phyloP scores from a whole-genome alignment of 2,797 vertebrate genomes.

The Potorous gilbertii region DNA sequence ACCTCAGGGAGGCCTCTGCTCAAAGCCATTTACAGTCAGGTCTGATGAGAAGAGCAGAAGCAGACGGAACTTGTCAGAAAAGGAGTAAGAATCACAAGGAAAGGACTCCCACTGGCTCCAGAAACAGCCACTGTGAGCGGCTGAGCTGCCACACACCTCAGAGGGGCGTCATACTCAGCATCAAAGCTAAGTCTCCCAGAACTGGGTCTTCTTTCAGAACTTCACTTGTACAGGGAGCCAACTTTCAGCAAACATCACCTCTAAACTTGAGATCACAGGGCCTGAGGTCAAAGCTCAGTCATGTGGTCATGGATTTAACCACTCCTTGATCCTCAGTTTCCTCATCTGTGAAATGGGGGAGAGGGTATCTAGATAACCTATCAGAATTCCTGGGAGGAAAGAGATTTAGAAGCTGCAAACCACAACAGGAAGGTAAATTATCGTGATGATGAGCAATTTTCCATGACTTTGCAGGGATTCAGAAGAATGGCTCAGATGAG shows the following conservation, averaged over 20 bases:
- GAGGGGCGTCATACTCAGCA: background rate
- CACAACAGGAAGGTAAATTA: background rate
- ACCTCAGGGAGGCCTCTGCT: background rate
- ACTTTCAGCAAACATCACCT: background rate
- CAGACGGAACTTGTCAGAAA: background rate
- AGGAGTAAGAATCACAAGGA: background rate
- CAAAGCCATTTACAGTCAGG: background rate
- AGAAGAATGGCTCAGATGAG: background rate
- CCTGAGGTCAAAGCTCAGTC: background rate
- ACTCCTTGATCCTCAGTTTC: background rate
- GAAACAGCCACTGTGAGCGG: background rate
- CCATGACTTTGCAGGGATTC: background rate
- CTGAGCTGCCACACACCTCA: background rate
- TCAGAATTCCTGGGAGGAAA: background rate
- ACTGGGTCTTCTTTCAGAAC: background rate
- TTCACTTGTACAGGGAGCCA: background rate
- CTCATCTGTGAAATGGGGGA: constrained; percentile 11
- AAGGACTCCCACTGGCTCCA: background rate
- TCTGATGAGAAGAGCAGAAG: background rate
- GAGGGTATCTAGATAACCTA: background rate
- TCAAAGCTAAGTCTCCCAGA: background rate
- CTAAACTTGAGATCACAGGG: background rate
- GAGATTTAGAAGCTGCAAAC: background rate
- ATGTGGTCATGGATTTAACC: background rate
- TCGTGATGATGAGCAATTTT: background rate